Evolutionary conservation across 92 coral and sea anemone genomes (phyloP), one percentile per base, ranked within the genome.

Genomic region (Palythoa caribaeorum): DNA sequence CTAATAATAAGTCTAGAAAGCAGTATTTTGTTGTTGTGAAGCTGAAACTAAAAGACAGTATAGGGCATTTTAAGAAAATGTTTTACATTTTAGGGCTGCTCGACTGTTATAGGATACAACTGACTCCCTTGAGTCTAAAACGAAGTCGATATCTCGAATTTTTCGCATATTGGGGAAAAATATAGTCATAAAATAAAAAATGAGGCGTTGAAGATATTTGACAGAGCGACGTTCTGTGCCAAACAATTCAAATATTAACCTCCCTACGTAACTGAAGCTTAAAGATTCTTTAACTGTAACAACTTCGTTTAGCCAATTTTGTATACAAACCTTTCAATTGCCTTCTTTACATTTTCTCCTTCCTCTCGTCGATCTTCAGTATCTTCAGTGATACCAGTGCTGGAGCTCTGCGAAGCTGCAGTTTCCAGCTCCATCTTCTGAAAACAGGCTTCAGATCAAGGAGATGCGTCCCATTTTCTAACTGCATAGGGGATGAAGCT

Each of bases 361-460:
- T 60, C 79, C 37, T 76, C 79, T 38, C 62, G 52, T 50, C 52
- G 62, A 76, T 76, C 79, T 76, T 50, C 79, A 76, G 52, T 72
- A 50, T 74, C 78, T 74, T 39, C 77, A 73, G 48, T 71, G 16
- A 1, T 11, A 28, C 77, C 77, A 72, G 55, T 76, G 79, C 79
- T 76, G 79, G 79, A 76, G 79, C 79, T 76, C 79, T 63, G 63
- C 52, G 79, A 76, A 50, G 62, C 62, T 17, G 60, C 72, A 69
- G 54, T 66, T 88, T 79, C 79, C 47, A 66, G 76, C 71, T 83
- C 87, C 86, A 84, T 78, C 76, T 66, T 84, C 38, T 77, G 1
- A 80, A 73, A 84, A 76, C 89, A 88, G 28, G 92, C 73, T 60
- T 87, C 85, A 80, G n/a, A n/a, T n/a, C n/a, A n/a, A n/a, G n/a